phyloP scores from a whole-genome alignment of 64 coral and sea anemone species.

The Montipora efflorescens region DNA sequence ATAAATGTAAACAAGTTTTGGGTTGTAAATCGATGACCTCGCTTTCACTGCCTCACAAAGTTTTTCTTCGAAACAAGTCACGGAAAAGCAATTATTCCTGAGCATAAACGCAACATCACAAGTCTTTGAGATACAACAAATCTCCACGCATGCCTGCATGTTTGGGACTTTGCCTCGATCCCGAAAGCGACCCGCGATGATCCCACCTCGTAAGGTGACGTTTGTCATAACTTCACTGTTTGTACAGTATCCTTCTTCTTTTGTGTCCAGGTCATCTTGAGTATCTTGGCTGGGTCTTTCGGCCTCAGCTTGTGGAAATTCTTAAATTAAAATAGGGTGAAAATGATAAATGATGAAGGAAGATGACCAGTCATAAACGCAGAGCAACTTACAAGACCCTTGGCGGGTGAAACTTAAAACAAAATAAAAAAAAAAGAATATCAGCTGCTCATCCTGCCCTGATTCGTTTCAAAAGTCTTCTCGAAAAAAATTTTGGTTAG shows the following conservation, averaged over 20 bases:
- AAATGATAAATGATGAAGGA: not conserved
- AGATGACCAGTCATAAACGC: too few relatives aligned
- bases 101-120: constrained; percentile 94
- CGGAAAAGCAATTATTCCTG: constrained; percentile 84
- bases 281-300: not conserved
- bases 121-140: constrained; percentile 79
- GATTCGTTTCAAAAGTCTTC: too few relatives aligned
- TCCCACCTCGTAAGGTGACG: constrained; percentile 67
- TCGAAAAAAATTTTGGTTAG: too few relatives aligned
- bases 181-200: constrained; percentile 67
- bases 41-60: constrained; percentile 81
- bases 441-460: too few relatives aligned
- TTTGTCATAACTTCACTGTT: constrained; percentile 75
- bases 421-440: too few relatives aligned
- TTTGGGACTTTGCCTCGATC: constrained; percentile 69
- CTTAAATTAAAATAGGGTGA: not conserved
- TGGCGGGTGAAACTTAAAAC: too few relatives aligned
- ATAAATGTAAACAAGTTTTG: constrained; percentile 82
- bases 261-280: constrained; percentile 13
- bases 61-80: constrained; percentile 77
- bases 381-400: too few relatives aligned
- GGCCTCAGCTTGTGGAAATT: not conserved
- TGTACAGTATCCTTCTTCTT: constrained; percentile 72
- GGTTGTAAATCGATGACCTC: constrained; percentile 69
- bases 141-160: constrained; percentile 61